Base-by-base conservation (phyloP, 23 tunicate species). In the Halocynthia roretzi region DNA sequence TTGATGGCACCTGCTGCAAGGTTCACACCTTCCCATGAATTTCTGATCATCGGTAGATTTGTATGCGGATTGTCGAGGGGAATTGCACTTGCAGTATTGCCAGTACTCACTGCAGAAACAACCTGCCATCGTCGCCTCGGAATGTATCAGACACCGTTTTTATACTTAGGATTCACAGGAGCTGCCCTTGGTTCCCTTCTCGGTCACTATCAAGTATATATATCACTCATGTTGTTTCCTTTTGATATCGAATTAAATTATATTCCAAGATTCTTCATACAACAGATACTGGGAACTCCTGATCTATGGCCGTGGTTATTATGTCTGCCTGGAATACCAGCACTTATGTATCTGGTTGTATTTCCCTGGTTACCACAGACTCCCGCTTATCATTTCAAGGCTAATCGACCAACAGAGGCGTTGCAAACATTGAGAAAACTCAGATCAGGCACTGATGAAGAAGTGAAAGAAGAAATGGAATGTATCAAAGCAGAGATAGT, bases 271-370 rank as follows among this genome's bases (percentile, higher is more conserved):
- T 70, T 18, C 9, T 15, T 18, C 5, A 8, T 70, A n/a, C 50
- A 8, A 20, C 31, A 74, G 78, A 64, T 74, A 14, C 6, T 74
- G 19, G 78, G 78, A 54, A 74, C 78, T 8, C 78, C 56, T 8
- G 64, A 54, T 54, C 78, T 74, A 8, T 74, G 78, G 78, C 19
- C 17, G 78, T 74, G 78, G 78, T 22, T 64, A 54, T 22, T 74
- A 19, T 74, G 50, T 19, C 12, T 54, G 0, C 65, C 55, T 7
- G 56, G 17, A 0, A 8, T 74, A 23, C 31, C 78, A 14, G 55
- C 78, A 0, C 0, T 74, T 0, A 54, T 74, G 56, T 74, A 74
- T 74, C 56, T 74, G 48, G 14, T 53, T 18, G 20, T 10, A 10
- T 74, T 54, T 56, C 62, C 62, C 8, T 74, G 78, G 78, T 21